Conservation (phyloP, 2,113 vertebrate species). For the Fulmarus glacialis region DNA sequence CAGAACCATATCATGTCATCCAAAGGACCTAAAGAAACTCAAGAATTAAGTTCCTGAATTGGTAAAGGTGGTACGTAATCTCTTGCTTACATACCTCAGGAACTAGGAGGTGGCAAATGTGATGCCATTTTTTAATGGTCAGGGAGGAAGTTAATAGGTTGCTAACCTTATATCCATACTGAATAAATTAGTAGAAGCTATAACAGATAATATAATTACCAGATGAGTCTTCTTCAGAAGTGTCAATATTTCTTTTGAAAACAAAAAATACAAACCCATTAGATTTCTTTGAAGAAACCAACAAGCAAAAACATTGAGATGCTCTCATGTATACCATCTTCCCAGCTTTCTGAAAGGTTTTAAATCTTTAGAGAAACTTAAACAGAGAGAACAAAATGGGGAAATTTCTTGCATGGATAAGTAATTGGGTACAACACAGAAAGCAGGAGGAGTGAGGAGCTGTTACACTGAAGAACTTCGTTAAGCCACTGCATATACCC, state of each 20-base stretch:
- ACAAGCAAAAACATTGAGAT: not conserved
- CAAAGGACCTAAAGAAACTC: not conserved
- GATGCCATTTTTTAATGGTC: not conserved
- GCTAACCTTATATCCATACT: not conserved
- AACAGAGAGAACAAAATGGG: not conserved
- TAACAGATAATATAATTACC: not conserved
- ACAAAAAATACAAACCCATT: not conserved
- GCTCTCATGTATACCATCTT: not conserved
- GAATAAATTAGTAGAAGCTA: not conserved
- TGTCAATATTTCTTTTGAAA: not conserved
- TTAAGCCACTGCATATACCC: not conserved
- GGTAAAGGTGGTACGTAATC: no score
- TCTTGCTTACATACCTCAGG: not conserved
- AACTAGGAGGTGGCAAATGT: not conserved
- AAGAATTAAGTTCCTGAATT: not conserved
- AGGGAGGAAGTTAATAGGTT: not conserved
- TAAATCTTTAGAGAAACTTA: not conserved
- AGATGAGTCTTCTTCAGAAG: not conserved
- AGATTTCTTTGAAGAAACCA: not conserved
- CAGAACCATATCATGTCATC: not conserved
- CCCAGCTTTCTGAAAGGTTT: not conserved
- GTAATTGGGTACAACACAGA: not conserved
- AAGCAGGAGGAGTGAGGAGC: accelerated
- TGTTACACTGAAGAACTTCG: not conserved
- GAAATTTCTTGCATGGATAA: not conserved